A percentile compares a stretch with the other conserved stretches of the same genome.
phyloP scores from a whole-genome alignment of 2,888 invertebrate genomes.

The Bimastos eiseni region DNA sequence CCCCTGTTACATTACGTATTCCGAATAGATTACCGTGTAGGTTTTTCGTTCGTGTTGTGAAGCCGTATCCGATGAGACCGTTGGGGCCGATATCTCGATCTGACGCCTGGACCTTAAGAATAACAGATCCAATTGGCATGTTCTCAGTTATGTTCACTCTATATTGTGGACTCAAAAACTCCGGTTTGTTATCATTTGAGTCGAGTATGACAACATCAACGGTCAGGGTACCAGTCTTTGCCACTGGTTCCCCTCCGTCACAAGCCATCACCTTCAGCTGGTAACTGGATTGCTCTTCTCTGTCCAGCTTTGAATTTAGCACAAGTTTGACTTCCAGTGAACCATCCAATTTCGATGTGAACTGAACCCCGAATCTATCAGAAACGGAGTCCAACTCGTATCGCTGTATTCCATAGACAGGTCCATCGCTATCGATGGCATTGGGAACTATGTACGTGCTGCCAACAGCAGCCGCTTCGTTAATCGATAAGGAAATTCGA shows the following conservation, averaged over 20 bases:
- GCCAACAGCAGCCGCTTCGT: conserved; percentile 40
- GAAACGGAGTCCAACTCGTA: conserved; percentile 39
- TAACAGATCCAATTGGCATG: conserved; percentile 33
- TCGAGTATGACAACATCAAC: conserved; percentile 41
- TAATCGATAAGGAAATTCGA: conserved; percentile 37
- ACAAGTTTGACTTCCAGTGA: conserved; percentile 39
- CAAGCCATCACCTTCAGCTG: conserved; percentile 25
- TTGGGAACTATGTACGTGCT: conserved; percentile 42
- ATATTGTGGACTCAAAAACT: conserved; percentile 41
- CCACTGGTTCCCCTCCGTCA: conserved; percentile 26
- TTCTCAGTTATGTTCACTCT: conserved; percentile 41
- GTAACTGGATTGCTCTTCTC: background rate
- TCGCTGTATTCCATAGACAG: conserved; percentile 37
- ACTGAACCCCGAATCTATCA: conserved; percentile 38
- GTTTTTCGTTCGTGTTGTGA: conserved; percentile 39
- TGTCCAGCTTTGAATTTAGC: conserved; percentile 18
- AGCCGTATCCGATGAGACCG: conserved; percentile 42
- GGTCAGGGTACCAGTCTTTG: conserved; percentile 39
- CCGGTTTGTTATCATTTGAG: conserved; percentile 44
- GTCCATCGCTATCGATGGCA: conserved; percentile 43
- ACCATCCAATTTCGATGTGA: conserved; percentile 39
- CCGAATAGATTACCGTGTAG: conserved; percentile 42
- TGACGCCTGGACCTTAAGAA: conserved; percentile 40
- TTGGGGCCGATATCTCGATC: conserved; percentile 44
- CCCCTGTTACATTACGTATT: conserved; percentile 40